A percentile compares a stretch with the other conserved stretches of the same genome.
These are phyloP conservation scores for Nomada goodeniana DNA, from an alignment of 2,888 invertebrate species.

Conservation along the genomic window DNA sequence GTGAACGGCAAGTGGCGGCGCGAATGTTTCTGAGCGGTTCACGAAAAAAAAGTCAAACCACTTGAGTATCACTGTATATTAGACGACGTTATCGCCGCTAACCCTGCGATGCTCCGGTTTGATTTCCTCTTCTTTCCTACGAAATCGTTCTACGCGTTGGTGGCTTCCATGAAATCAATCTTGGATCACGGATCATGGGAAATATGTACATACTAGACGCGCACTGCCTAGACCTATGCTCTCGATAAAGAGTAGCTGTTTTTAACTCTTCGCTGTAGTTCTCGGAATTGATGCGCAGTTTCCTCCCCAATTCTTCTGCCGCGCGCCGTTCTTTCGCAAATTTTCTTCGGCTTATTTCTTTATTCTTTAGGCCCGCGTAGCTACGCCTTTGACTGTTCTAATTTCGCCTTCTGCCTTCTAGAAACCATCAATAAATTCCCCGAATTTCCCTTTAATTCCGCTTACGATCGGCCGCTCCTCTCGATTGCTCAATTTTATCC, in stretches of 20 bases:
- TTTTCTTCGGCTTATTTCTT: constrained; percentile 23
- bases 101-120: constrained; percentile 67
- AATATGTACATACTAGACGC: constrained; percentile 40
- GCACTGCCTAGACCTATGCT: constrained; percentile 55
- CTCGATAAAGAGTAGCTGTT: constrained; percentile 48
- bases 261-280: constrained; percentile 23
- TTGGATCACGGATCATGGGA: constrained; percentile 47
- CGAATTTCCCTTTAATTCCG: not conserved
- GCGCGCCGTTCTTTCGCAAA: not conserved
- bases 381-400: constrained; percentile 14
- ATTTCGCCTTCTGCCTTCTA: constrained; percentile 17
- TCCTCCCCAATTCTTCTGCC: not conserved
- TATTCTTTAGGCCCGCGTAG: not conserved
- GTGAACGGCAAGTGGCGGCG: constrained; percentile 8
- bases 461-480: not conserved
- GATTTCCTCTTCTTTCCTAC: constrained; percentile 41
- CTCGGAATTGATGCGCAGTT: not conserved
- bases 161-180: constrained; percentile 42
- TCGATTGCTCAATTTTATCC: constrained; percentile 13
- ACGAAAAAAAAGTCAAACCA: constrained; percentile 16
- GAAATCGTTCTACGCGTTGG: constrained; percentile 11
- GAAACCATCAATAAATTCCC: constrained; percentile 25
- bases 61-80: constrained; percentile 40
- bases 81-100: constrained; percentile 59
- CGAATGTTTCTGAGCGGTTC: too few species aligned